Percentiles rank a stretch among this genome's conserved stretches.
Evolutionary conservation across 23 tunicate species (phyloP).

Genomic region (Phallusia fumigata): DNA sequence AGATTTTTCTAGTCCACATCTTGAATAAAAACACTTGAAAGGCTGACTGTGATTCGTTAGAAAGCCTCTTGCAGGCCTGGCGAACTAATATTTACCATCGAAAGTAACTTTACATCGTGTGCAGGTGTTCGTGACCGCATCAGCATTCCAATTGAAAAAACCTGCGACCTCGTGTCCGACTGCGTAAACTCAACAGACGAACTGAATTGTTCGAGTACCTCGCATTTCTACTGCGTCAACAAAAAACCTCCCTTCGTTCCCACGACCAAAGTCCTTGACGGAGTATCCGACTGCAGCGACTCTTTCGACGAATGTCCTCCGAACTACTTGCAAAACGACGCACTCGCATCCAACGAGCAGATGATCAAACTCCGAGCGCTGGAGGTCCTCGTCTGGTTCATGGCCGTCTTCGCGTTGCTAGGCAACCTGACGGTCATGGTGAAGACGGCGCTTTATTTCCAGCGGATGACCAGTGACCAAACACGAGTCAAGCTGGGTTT

Average conservation of each 20-base stretch:
- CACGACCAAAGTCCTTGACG: constrained; percentile 15
- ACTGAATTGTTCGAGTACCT: constrained; percentile 6
- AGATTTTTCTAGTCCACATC: no score
- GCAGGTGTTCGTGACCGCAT: background rate
- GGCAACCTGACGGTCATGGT: constrained; percentile 20
- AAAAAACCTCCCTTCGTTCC: constrained; percentile 17
- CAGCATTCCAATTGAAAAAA: background rate
- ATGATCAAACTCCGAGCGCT: constrained; percentile 13
- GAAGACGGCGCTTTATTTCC: background rate
- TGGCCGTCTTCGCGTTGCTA: constrained; percentile 12
- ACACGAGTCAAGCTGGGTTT: background rate
- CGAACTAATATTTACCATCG: no score
- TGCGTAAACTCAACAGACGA: constrained; percentile 11
- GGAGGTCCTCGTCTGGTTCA: constrained; percentile 23
- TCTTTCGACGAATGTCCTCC: constrained; percentile 31
- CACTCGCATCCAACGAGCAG: constrained; percentile 17
- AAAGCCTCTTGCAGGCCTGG: no score
- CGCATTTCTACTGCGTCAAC: constrained; percentile 34
- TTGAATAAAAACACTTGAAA: no score
- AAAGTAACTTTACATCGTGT: background rate
- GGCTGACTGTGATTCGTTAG: no score
- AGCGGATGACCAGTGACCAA: background rate
- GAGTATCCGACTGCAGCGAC: constrained; percentile 27
- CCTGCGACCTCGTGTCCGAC: constrained; percentile 6
- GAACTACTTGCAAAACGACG: background rate